Conservation (phyloP, 2,797 vertebrate genomes). For the Epinephelus awoara region DNA sequence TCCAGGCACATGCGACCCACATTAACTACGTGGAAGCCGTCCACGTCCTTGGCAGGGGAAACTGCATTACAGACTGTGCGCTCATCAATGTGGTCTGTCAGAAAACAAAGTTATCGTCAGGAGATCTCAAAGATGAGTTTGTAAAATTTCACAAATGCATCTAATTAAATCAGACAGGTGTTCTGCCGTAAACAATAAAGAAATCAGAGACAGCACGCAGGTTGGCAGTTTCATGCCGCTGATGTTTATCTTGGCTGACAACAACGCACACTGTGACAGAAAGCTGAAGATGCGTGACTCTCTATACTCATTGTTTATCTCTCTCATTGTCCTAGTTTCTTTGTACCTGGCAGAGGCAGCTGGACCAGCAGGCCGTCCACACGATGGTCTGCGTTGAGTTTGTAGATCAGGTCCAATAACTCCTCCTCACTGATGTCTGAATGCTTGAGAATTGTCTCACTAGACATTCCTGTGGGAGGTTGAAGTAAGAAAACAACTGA, state of each 20-base stretch:
- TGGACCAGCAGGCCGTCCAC: slow-evolving; percentile 96
- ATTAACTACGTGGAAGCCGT: slow-evolving; percentile 97
- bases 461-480: slow-evolving; percentile 90
- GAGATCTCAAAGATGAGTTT: not conserved
- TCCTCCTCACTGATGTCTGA: slow-evolving; percentile 92
- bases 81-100: slow-evolving; percentile 94
- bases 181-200: not conserved
- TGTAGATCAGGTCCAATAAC: slow-evolving; percentile 91
- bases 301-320: not conserved
- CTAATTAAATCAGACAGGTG: no score
- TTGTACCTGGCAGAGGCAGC: slow-evolving; percentile 93
- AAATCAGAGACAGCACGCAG: slow-evolving; percentile 6
- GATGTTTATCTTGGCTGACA: not conserved
- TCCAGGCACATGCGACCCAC: slow-evolving; percentile 97
- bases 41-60: slow-evolving; percentile 94
- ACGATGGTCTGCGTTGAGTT: slow-evolving; percentile 90
- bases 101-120: slow-evolving; percentile 24
- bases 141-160: no score
- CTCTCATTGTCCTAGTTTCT: not conserved
- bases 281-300: not conserved
- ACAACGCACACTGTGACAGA: no score
- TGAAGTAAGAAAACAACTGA: slow-evolving; percentile 24
- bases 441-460: slow-evolving; percentile 94
- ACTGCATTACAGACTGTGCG: slow-evolving; percentile 94
- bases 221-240: not conserved